A percentile compares a stretch with the other conserved stretches of the same genome.
Conservation (phyloP, 2,888 invertebrate species). For the Watsonalla cultraria region DNA sequence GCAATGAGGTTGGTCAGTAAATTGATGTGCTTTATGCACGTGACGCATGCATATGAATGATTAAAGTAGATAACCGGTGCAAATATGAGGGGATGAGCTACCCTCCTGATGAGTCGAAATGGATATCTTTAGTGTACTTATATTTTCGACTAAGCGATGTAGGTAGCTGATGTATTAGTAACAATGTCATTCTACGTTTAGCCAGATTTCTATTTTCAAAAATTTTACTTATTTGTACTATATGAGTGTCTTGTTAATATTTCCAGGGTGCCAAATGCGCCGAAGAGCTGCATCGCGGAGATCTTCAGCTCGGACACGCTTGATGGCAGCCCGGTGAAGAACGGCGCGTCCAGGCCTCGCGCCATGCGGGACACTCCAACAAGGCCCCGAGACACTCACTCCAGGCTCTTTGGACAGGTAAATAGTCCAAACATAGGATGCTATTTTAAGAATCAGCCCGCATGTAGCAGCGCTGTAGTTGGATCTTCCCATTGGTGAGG, state of each 20-base stretch:
- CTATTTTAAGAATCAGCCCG: too few species aligned
- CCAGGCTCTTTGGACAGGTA: slow-evolving; percentile 79
- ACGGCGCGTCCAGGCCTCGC: slow-evolving; percentile 55
- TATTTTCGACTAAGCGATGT: neutral
- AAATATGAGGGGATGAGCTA: too few species aligned
- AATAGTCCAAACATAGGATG: neutral
- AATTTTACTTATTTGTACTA: neutral
- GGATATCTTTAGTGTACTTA: neutral
- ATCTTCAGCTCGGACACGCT: slow-evolving; percentile 68
- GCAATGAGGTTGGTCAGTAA: neutral
- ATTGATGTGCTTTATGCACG: slow-evolving; percentile 1
- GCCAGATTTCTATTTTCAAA: too few species aligned
- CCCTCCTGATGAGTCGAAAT: neutral
- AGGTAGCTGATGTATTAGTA: too few species aligned
- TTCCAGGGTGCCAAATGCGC: slow-evolving; percentile 80
- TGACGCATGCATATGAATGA: neutral
- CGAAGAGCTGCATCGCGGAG: slow-evolving; percentile 79
- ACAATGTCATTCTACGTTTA: too few species aligned
- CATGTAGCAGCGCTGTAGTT: too few species aligned
- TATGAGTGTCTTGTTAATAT: slow-evolving; percentile 4
- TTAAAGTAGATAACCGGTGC: too few species aligned
- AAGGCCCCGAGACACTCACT: slow-evolving; percentile 80
- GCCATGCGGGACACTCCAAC: slow-evolving; percentile 78
- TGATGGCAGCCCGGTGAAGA: slow-evolving; percentile 60
- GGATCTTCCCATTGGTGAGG: too few species aligned